Conservation (phyloP, 2,888 invertebrate species). For the Dioctria rufipes region DNA sequence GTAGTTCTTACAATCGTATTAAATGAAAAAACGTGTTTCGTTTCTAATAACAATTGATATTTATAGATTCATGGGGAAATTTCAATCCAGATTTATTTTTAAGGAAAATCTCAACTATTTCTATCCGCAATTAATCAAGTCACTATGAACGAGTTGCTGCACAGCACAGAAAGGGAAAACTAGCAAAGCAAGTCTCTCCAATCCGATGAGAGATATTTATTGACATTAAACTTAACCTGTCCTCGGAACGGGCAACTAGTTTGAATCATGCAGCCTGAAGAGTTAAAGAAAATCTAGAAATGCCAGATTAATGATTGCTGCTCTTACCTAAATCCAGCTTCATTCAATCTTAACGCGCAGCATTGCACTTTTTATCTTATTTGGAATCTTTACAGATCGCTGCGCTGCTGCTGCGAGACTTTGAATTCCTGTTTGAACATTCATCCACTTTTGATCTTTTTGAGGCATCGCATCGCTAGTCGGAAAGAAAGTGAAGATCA, state of each 20-base stretch:
- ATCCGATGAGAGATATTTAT: slow-evolving; percentile 32
- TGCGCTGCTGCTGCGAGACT: not conserved
- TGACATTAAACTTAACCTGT: slow-evolving; percentile 35
- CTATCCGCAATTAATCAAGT: slow-evolving; percentile 35
- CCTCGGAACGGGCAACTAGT: slow-evolving; percentile 9
- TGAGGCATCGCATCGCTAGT: not conserved
- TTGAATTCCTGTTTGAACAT: not conserved
- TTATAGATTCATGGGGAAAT: too few relatives aligned
- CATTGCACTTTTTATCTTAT: not conserved
- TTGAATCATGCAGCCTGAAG: not conserved
- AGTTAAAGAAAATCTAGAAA: too few relatives aligned
- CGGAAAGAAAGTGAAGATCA: slow-evolving; percentile 38
- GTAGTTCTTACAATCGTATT: too few relatives aligned
- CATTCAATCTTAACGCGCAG: not conserved
- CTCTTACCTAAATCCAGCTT: not conserved
- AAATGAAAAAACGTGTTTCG: too few relatives aligned
- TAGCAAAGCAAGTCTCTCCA: slow-evolving; percentile 10
- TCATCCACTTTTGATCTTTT: slow-evolving; percentile 19
- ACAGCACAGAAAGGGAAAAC: slow-evolving; percentile 38
- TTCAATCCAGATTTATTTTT: too few relatives aligned
- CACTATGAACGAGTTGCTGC: slow-evolving; percentile 22
- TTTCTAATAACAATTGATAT: too few relatives aligned
- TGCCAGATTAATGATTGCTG: slow-evolving; percentile 2
- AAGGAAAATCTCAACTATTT: not conserved
- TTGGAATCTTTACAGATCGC: not conserved